Evolutionary conservation across 2,888 invertebrate genomes (phyloP).

Genomic region (Luperina nickerlii): DNA sequence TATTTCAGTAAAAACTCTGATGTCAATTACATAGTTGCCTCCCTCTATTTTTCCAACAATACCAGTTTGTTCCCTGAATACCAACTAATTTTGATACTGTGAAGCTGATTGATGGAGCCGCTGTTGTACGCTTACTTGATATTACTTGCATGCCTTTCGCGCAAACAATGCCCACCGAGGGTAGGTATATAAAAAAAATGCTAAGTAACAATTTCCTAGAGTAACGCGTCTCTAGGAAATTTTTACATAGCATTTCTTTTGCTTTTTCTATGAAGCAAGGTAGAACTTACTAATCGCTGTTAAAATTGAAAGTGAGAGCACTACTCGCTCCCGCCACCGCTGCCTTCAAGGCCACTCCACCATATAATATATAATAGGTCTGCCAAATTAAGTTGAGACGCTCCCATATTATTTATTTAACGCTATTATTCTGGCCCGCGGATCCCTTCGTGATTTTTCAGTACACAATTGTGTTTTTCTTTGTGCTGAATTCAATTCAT

Average conservation of each 20-base stretch:
- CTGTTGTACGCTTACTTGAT: background rate
- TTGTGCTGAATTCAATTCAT: slow-evolving; percentile 64
- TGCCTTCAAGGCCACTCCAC: slow-evolving; percentile 16
- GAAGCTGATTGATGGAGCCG: background rate
- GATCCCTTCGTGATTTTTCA: slow-evolving; percentile 67
- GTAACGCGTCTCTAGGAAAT: background rate
- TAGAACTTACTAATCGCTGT: background rate
- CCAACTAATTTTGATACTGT: background rate
- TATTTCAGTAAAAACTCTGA: background rate
- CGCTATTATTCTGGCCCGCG: slow-evolving; percentile 67
- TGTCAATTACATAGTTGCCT: background rate
- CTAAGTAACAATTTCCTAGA: background rate
- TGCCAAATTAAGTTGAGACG: slow-evolving; percentile 73
- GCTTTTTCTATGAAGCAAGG: background rate
- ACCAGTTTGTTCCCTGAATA: background rate
- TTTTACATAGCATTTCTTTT: too few relatives aligned
- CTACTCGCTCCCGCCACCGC: background rate
- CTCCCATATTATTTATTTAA: slow-evolving; percentile 73
- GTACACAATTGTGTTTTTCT: slow-evolving; percentile 65
- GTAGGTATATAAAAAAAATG: background rate
- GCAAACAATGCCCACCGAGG: background rate
- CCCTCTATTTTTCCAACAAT: background rate
- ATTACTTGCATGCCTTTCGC: background rate
- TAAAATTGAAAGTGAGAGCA: background rate
- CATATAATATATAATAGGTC: slow-evolving; percentile 56